phyloP scores from a whole-genome alignment of 2,797 vertebrate genomes.

The Gephyroberyx darwinii region DNA sequence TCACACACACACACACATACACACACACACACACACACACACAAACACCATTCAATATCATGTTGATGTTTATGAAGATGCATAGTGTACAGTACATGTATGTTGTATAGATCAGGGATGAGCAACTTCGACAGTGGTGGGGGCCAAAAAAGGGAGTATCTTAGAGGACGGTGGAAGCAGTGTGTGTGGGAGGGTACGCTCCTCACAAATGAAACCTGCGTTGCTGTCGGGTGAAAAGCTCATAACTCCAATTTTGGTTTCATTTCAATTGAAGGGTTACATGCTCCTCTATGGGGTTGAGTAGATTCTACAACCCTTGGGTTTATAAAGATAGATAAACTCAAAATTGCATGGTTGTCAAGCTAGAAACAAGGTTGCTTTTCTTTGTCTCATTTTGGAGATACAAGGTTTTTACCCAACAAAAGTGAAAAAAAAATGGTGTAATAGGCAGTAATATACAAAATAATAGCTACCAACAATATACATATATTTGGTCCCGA shows the following conservation, averaged over 20 bases:
- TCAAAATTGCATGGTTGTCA: too few relatives aligned
- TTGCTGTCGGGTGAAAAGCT: background rate
- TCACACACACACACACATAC: background rate
- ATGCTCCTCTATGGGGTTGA: too few relatives aligned
- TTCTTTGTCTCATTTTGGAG: too few relatives aligned
- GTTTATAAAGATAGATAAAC: too few relatives aligned
- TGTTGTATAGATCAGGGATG: background rate
- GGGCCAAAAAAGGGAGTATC: too few relatives aligned
- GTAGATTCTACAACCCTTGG: too few relatives aligned
- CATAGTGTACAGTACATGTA: background rate
- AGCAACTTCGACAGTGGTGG: background rate
- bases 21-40: background rate
- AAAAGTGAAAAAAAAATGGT: too few relatives aligned
- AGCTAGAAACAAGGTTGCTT: too few relatives aligned
- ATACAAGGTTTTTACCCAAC: too few relatives aligned
- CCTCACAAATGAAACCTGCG: background rate
- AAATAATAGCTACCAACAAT: background rate
- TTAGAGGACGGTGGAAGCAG: background rate
- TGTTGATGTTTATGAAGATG: constrained; percentile 3
- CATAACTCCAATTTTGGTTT: too few relatives aligned
- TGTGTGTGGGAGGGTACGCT: background rate
- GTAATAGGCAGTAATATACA: background rate
- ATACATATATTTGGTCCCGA: too few relatives aligned
- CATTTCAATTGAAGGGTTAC: too few relatives aligned
- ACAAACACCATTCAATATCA: background rate